Conservation (phyloP, 2,797 vertebrate species). For the Synaphobranchus kaupii region DNA sequence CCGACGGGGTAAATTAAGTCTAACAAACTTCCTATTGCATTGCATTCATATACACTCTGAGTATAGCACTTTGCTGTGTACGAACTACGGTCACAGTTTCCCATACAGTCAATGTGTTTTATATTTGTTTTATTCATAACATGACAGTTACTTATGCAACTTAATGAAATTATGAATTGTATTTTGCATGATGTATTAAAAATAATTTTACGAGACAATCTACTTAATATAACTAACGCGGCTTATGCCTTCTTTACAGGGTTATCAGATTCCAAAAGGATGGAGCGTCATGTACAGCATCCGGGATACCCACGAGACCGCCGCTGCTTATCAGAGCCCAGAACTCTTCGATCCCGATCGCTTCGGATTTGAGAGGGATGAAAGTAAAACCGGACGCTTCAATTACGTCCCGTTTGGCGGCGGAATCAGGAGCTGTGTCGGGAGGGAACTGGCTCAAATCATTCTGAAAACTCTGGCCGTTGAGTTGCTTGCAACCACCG, state of each 20-base stretch:
- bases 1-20: too few species aligned
- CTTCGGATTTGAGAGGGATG: constrained; percentile 69
- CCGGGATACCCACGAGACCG: constrained; percentile 93
- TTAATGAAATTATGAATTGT: background rate
- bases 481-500: constrained; percentile 83
- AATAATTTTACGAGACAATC: background rate
- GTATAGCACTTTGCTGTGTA: too few species aligned
- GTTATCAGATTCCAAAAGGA: constrained; percentile 96
- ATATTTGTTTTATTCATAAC: too few species aligned
- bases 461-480: constrained; percentile 91
- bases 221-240: background rate
- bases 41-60: too few species aligned
- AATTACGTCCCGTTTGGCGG: constrained; percentile 94
- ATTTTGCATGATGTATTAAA: background rate
- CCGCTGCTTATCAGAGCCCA: constrained; percentile 77
- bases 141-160: too few species aligned
- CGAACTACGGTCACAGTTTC: too few species aligned
- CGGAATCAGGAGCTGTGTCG: constrained; percentile 86
- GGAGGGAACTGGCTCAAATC: constrained; percentile 86
- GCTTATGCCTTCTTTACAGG: constrained; percentile 66
- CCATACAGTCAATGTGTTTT: too few species aligned
- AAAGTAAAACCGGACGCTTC: constrained; percentile 76
- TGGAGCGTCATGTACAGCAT: constrained; percentile 99
- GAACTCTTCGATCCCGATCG: constrained; percentile 88
- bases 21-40: too few species aligned